Evolutionary conservation across 2,113 vertebrate genomes (phyloP).

Genomic region (Nyctibius bracteatus): DNA sequence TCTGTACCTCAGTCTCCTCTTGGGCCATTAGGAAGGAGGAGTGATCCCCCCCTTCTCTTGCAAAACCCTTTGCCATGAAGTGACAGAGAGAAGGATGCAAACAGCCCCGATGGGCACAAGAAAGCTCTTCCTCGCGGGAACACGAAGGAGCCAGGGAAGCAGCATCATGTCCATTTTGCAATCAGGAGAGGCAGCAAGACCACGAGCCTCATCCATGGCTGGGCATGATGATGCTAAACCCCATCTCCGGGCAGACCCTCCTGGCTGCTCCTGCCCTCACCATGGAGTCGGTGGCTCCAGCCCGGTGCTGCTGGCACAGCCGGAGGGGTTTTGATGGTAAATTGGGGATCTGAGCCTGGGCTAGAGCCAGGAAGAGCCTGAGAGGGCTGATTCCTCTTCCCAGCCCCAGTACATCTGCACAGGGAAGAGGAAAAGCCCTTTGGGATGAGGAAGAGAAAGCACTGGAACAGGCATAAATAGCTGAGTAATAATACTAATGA

Average conservation of each 20-base stretch:
- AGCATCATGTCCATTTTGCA: not conserved
- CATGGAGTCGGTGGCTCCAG: rapidly evolving
- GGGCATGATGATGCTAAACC: not conserved
- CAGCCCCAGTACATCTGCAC: not conserved
- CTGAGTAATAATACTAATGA: conserved; percentile 53
- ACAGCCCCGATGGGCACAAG: not conserved
- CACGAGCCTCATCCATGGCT: not conserved
- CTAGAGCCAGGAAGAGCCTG: not conserved
- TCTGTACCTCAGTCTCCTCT: not conserved
- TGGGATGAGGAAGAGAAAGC: conserved; percentile 38
- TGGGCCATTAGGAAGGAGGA: conserved; percentile 29
- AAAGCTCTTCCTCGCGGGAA: not conserved
- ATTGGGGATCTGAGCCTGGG: not conserved
- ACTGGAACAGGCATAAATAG: conserved; percentile 48
- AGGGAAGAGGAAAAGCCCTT: conserved; percentile 32
- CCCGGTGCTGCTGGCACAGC: not conserved
- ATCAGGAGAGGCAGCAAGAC: not conserved
- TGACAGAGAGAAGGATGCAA: not conserved
- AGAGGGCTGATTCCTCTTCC: not conserved
- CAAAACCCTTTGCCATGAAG: not conserved
- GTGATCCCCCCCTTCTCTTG: not conserved
- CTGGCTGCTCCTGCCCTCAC: not conserved
- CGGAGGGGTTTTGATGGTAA: rapidly evolving
- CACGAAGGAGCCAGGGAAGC: not conserved
- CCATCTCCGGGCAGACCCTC: not conserved